Base-by-base conservation (phyloP, 2,888 invertebrate genomes). In the Hipparchia semele region DNA sequence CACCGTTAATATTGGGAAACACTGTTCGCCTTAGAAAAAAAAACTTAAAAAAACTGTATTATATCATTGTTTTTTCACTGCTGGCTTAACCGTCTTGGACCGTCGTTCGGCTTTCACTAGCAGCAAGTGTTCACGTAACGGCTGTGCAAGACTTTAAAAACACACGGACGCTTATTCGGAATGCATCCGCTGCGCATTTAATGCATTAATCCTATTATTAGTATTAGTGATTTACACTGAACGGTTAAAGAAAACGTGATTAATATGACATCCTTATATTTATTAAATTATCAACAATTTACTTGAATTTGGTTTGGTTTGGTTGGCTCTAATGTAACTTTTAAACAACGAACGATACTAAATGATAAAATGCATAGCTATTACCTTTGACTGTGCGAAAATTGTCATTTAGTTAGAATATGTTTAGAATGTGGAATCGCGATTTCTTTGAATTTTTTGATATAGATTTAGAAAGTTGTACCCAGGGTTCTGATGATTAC, bases 61-160 rank as follows among this genome's bases (percentile, higher is more conserved):
- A 84, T 84, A 82, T 82, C 81, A 76, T 79, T 76, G 70, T 69
- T 73, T 60, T 72, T 76, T 72, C 76, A 72, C 76, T 71, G 71
- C 68, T 73, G 74, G 64, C 75, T 78, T 79, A 79, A 82, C 82
- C 80, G 82, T 74, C 80, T 79, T 77, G 79, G 79, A 73, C 80
- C 77, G 76, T 79, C 81, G 81, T 78, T 74, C 75, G 83, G 83
- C 91, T 90, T 89, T 91, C 91, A 90, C 91, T 90, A 84, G 67
- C 58, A 66, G 10, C 13, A 49, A 68, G 70, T 70, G 73, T 65
- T 80, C 82, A 86, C 88, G 86, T 87, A 87, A 87, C 79, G 58
- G 49, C 75, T 70, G 81, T 81, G 85, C 82, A 86, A 85, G 80
- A 75, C 33, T 45, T 54, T 53, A 79, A 60, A 76, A 78, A 86